A percentile compares a stretch with the other conserved stretches of the same genome.
phyloP scores from a whole-genome alignment of 2,888 invertebrate species.

The Azorinus chamasolen region DNA sequence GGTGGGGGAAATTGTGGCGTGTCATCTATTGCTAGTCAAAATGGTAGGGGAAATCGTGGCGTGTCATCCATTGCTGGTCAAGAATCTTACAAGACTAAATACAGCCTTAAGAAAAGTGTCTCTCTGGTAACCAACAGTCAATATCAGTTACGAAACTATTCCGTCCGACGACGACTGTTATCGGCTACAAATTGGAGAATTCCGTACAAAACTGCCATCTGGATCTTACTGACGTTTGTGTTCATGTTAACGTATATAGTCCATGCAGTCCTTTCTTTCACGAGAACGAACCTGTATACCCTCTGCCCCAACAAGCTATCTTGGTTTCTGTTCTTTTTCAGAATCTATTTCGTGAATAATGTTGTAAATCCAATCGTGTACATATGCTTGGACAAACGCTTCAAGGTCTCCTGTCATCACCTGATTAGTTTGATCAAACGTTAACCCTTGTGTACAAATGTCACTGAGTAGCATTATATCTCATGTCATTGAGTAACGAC shows the following conservation, averaged over 20 bases:
- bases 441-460: too few species aligned
- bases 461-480: too few species aligned
- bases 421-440: too few species aligned
- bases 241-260: conserved; percentile 47
- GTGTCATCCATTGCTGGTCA: too few species aligned
- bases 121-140: too few species aligned
- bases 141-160: too few species aligned
- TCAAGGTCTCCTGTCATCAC: conserved; percentile 39
- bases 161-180: conserved; percentile 24
- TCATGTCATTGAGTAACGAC: too few species aligned
- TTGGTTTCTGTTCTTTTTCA: conserved; percentile 20
- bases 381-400: conserved; percentile 36
- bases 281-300: conserved; percentile 14
- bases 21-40: too few species aligned
- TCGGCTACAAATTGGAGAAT: conserved; percentile 24
- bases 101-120: too few species aligned
- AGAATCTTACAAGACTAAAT: too few species aligned
- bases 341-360: conserved; percentile 55
- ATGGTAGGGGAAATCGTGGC: too few species aligned
- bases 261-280: conserved; percentile 38
- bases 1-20: too few species aligned
- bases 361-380: conserved; percentile 52
- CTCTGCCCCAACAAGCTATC: conserved; percentile 21
- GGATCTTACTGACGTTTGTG: conserved; percentile 57
- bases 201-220: conserved; percentile 57